Percentiles rank a stretch among this genome's conserved stretches.
phyloP scores from a whole-genome alignment of 2,113 vertebrate species.

The Tragelaphus imberbis region DNA sequence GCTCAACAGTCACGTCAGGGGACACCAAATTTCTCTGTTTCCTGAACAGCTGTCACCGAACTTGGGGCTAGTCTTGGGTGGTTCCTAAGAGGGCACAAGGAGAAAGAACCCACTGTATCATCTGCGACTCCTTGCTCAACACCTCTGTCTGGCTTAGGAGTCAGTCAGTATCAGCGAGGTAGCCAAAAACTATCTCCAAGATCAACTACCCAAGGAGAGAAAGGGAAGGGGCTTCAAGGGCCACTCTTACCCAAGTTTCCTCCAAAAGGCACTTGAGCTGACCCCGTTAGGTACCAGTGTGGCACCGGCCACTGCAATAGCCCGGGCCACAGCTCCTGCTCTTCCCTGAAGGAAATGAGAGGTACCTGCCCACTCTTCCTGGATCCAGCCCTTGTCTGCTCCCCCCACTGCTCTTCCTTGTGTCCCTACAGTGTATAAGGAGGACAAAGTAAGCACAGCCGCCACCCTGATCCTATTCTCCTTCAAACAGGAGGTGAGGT shows the following conservation, averaged over 20 bases:
- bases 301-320: not conserved
- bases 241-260: conserved; percentile 49
- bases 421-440: conserved; percentile 48
- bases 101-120: not conserved
- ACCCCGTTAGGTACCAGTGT: conserved; percentile 23
- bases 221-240: conserved; percentile 7
- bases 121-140: conserved; percentile 14
- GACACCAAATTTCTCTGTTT: not conserved
- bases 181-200: conserved; percentile 56
- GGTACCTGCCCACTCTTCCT: not conserved
- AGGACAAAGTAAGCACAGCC: conserved; percentile 21
- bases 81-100: conserved; percentile 17
- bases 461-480: conserved; percentile 33
- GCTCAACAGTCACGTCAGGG: not conserved
- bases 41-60: not conserved
- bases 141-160: conserved; percentile 24
- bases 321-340: conserved; percentile 8
- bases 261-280: conserved; percentile 70
- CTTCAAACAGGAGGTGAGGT: conserved; percentile 27
- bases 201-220: not conserved
- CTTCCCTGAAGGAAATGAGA: not conserved
- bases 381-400: conserved; percentile 14
- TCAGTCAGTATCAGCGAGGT: conserved; percentile 58
- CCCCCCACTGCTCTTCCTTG: not conserved
- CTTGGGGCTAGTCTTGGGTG: not conserved